Evolutionary conservation across 2,797 vertebrate genomes (phyloP), one percentile per base, ranked within the genome.

Genomic region (Luscinia luscinia): DNA sequence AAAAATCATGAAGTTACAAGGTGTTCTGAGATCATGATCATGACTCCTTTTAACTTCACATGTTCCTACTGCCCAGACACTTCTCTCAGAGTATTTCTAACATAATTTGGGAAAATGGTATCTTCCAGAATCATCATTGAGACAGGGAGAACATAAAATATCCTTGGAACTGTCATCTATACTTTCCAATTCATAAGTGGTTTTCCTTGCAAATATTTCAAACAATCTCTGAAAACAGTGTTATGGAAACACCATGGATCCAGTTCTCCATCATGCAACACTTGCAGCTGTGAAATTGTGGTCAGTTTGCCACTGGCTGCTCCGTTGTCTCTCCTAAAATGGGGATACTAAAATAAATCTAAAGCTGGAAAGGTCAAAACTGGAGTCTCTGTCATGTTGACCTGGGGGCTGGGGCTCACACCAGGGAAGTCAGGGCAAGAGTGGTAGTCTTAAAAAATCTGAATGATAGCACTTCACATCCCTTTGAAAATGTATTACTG

Each of bases 161-260:
- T 69, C 15, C 23, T 52, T 9, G 19, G 12, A 93, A 72, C 6
- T 34, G 32, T 34, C 22, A 62, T 75, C 73, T 64, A 27, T 70
- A 32, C 41, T 78, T 82, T 79, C n/a, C 21, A 41, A 30, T 46
- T 68, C 13, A 46, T 27, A 77, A 40, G 62, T 6, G 16, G 23
- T 52, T 91, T 70, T 82, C 6, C 18, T 66, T 86, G 62, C 38
- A 90, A 83, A 54, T 68, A 83, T 30, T 93, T 81, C 67, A 72
- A 91, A 43, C 3, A 49, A 9, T 15, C 21, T 75, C 40, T 73
- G 40, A 62, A 87, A 59, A 64, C 0, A 76, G 8, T 48, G 8
- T n/a, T 58, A 72, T 9, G 17, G 62, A 88, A 87, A 73, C 2
- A 24, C 11, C 16, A 34, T 12, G 5, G 85, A 66, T 48, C 21